phyloP scores from a whole-genome alignment of 2,888 invertebrate genomes.

The Sericinus montela region DNA sequence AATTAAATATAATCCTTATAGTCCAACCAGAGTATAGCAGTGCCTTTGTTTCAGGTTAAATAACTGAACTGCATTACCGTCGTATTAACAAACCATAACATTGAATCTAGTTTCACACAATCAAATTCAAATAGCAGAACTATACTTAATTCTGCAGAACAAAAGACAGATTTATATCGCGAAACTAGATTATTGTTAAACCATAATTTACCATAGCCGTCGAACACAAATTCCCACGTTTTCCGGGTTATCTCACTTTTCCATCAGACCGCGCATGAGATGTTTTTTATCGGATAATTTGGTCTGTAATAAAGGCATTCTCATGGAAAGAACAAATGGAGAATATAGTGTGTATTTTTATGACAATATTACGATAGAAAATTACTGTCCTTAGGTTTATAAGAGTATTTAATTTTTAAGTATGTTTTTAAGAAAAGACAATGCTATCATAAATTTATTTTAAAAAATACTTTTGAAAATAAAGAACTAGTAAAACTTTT shows the following conservation, averaged over 20 bases:
- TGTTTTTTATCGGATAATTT: slow-evolving; percentile 22
- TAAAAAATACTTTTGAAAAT: no score
- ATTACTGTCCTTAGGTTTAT: slow-evolving; percentile 7
- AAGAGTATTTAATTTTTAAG: slow-evolving; percentile 8
- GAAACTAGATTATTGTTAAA: slow-evolving; percentile 34
- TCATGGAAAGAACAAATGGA: slow-evolving; percentile 16
- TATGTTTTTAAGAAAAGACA: neutral
- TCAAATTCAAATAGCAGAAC: slow-evolving; percentile 16
- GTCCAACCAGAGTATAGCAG: no score
- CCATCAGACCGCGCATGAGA: slow-evolving; percentile 23
- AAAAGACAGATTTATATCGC: slow-evolving; percentile 24
- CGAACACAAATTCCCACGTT: slow-evolving; percentile 20
- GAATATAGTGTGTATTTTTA: slow-evolving; percentile 11
- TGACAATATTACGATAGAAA: slow-evolving; percentile 15
- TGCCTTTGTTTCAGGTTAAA: no score
- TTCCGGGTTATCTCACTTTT: slow-evolving; percentile 17
- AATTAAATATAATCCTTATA: no score
- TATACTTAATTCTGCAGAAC: slow-evolving; percentile 14
- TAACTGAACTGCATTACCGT: neutral
- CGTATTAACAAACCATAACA: neutral
- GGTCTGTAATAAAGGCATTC: slow-evolving; percentile 16
- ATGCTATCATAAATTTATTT: neutral
- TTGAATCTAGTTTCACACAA: slow-evolving; percentile 3
- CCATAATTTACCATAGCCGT: slow-evolving; percentile 29
- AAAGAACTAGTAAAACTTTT: no score